Evolutionary conservation across 2,888 invertebrate species (phyloP).

Genomic region (Balanococcus diminutus): DNA sequence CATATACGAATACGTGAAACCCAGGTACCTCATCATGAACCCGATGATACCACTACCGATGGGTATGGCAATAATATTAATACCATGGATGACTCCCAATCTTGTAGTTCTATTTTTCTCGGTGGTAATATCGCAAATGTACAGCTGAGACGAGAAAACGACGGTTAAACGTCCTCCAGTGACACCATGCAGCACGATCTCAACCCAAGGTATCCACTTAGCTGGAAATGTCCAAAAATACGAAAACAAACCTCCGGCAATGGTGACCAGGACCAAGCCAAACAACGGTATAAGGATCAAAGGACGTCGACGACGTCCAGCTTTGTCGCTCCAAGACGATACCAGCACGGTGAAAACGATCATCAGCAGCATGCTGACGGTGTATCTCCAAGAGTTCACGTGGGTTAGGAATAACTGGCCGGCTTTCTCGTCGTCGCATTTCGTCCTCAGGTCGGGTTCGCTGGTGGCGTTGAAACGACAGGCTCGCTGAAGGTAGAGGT

Average conservation of each 20-base stretch:
- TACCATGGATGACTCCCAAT: slow-evolving; percentile 48
- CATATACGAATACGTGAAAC: slow-evolving; percentile 43
- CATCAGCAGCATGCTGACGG: slow-evolving; percentile 55
- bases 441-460: neutral
- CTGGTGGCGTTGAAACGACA: slow-evolving; percentile 17
- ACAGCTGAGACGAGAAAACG: slow-evolving; percentile 55
- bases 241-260: slow-evolving; percentile 48
- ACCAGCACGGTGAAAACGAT: slow-evolving; percentile 56
- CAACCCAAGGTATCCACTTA: slow-evolving; percentile 45
- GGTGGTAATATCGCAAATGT: slow-evolving; percentile 56
- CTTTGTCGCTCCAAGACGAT: slow-evolving; percentile 57
- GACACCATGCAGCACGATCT: slow-evolving; percentile 48
- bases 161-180: slow-evolving; percentile 56
- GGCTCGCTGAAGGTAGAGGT: neutral
- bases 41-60: slow-evolving; percentile 21
- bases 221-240: slow-evolving; percentile 56
- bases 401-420: slow-evolving; percentile 43
- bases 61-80: slow-evolving; percentile 56
- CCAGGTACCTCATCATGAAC: neutral
- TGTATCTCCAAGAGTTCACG: slow-evolving; percentile 56
- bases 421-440: neutral
- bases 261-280: slow-evolving; percentile 55
- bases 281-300: slow-evolving; percentile 57
- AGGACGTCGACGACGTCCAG: slow-evolving; percentile 57
- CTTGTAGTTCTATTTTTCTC: slow-evolving; percentile 57